Evolutionary conservation across 2,113 vertebrate genomes (phyloP), one percentile per base, ranked within the genome.

Genomic region (Euleptes europaea): DNA sequence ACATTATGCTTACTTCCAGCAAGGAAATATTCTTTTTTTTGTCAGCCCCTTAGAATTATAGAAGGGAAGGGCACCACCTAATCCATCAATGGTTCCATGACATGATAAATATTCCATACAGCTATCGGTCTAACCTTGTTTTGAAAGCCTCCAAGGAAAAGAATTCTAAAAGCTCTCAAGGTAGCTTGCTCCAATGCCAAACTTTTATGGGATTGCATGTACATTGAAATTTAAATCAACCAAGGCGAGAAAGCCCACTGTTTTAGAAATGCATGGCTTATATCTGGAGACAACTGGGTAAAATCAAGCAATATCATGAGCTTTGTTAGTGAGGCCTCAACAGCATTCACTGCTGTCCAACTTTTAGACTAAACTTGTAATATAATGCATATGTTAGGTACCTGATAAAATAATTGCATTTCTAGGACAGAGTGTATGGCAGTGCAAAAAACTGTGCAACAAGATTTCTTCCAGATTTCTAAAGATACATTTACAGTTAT

Each of bases 401-500:
- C 51, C 81, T 31, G 19, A 75, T 35, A 14, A 44, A 82, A 65
- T 73, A 1, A 21, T 0, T 63, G 9, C 17, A 0, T 67, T 44
- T 33, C 38, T 2, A 0, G 42, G 0, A 0, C 0, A 7, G 14
- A 0, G 15, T 54, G 57, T 6, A 60, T 71, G 82, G 66, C 13
- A 66, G 88, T 57, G 60, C 26, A 82, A 3, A 89, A 65, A 86
- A 79, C 84, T 82, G 71, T 74, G 4, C 69, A 42, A 1, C 3
- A 2, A 82, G 69, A 40, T 3, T 69, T 75, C 47, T 80, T 89
- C 3, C 66, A 5, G 70, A 47, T 67, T 70, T 90, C 84, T 72
- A 87, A 79, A 84, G 90, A 63, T 51, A 91, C 89, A 4, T 90
- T 85, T 87, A 80, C 51, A 86, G 54, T 28, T 83, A 86, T 77